Evolutionary conservation across 2,888 invertebrate genomes (phyloP).

Genomic region (Nyleta sp.): DNA sequence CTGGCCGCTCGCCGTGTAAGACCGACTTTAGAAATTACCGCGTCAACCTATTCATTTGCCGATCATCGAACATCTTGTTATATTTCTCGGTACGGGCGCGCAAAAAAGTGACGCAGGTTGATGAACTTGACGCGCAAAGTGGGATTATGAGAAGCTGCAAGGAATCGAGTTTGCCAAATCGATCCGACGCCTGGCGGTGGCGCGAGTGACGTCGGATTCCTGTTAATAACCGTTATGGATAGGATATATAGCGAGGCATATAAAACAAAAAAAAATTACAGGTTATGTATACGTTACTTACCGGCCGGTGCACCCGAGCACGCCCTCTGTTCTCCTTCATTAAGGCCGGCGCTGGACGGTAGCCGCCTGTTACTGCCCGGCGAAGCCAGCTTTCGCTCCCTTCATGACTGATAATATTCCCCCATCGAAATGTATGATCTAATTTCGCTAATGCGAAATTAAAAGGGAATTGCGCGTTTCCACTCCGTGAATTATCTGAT

Average conservation of each 20-base stretch:
- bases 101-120: too few species aligned
- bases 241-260: constrained; percentile 75
- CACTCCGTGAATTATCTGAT: too few species aligned
- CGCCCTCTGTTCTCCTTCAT: constrained; percentile 81
- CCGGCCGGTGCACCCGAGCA: constrained; percentile 79
- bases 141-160: constrained; percentile 21
- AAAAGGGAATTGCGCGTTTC: too few species aligned
- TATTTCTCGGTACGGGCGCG: too few species aligned
- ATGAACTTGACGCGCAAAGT: constrained; percentile 23
- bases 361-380: constrained; percentile 78
- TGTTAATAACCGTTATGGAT: constrained; percentile 79
- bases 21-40: too few species aligned
- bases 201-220: constrained; percentile 74
- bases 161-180: constrained; percentile 34
- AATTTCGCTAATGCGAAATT: constrained; percentile 37
- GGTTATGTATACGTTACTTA: constrained; percentile 80
- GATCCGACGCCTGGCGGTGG: constrained; percentile 46
- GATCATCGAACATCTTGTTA: too few species aligned
- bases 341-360: constrained; percentile 78
- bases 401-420: constrained; percentile 46
- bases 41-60: too few species aligned
- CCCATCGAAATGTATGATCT: constrained; percentile 30
- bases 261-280: constrained; percentile 75
- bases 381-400: constrained; percentile 52
- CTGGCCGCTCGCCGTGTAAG: constrained; percentile 51